Evolutionary conservation across 2,113 vertebrate species (phyloP), one percentile per base, ranked within the genome.

Genomic region (Dermatemys mawii): DNA sequence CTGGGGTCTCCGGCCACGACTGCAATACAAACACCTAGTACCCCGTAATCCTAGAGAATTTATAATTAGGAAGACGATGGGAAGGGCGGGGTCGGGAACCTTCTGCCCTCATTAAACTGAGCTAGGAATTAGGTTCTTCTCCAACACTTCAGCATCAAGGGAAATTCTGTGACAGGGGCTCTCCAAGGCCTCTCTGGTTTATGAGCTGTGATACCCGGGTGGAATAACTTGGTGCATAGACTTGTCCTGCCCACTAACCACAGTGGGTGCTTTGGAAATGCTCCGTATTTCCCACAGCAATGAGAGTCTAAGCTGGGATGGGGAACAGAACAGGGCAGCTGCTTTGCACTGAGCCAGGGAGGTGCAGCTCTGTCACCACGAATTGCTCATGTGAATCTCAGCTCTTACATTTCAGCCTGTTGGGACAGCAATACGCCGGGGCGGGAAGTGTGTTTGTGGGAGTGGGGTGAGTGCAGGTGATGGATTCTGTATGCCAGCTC

Each of bases 381-480:
- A 35, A 29, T 12, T 16, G 3, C 13, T 16, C 2, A 10, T 1
- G 35, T 17, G 10, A 35, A n/a, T n/a, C 35, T 67, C 16, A 9
- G 35, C 35, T 67, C 60, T n/a, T 27, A 4, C 11, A 2, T 12
- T 26, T 27, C 54, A 5, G 54, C 54, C 54, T 27, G 26, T 27
- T 5, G 1, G 1, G 53, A 54, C 7, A 35, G 35, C 35, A 10
- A 67, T 35, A n/a, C 14, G 57, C 6, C 2, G 13, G 1, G 12
- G 29, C 57, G 3, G 3, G 32, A 67, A 19, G 35, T 17, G 16
- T 3, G 8, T n/a, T n/a, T 19, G 17, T 35, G 17, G 54, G 51
- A 17, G 32, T 67, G 60, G n/a, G n/a, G n/a, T 1, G 2, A 14
- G 4, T 8, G 32, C 32, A 35, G 27, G 57, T 11, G 13, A 7